Evolutionary conservation across 2,113 vertebrate species (phyloP), one percentile per base, ranked within the genome.

Genomic region (Tor tambroides): DNA sequence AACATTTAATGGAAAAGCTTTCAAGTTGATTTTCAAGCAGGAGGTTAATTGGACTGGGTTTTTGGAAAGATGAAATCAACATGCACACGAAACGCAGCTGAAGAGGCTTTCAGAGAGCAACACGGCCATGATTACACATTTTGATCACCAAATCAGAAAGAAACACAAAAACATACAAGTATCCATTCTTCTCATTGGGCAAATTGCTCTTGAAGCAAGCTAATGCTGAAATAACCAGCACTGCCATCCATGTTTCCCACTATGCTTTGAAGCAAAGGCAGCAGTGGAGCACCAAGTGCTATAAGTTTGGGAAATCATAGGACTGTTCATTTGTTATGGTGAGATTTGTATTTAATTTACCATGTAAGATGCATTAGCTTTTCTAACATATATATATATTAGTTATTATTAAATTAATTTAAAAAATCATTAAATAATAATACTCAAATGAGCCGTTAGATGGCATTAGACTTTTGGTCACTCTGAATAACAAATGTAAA

Each of bases 1-100:
- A 86, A 81, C 49, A 65, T 88, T 88, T 90, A 91, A 91, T 88
- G 82, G 85, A 91, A 89, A 90, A 89, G 88, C 88, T 87, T 89
- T 90, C 85, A 89, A 87, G 83, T 85, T 90, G 86, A 91, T 89
- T 89, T 83, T 91, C 67, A 87, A 89, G 85, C 56, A 85, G 84
- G 83, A 89, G 89, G 86, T 90, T 89, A 91, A 90, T 89, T 91
- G 82, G 86, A 80, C 59, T 75, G 75, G 81, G 81, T 88, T 88
- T 89, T 84, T 23, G 75, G 75, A 81, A 78, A 84, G 26, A 74
- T 87, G 79, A 86, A 90, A 87, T 86, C 81, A 90, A 87, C 71
- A 59, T 54, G 38, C 71, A 56, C 41, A 46, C 5, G 7, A 71
- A 83, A 86, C 32, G 19, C 72, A 49, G 30, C 21, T 86, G 81